These are phyloP conservation scores for Apomyelois bistriatella DNA, from an alignment of 2,888 invertebrate species.

Conservation along the genomic window DNA sequence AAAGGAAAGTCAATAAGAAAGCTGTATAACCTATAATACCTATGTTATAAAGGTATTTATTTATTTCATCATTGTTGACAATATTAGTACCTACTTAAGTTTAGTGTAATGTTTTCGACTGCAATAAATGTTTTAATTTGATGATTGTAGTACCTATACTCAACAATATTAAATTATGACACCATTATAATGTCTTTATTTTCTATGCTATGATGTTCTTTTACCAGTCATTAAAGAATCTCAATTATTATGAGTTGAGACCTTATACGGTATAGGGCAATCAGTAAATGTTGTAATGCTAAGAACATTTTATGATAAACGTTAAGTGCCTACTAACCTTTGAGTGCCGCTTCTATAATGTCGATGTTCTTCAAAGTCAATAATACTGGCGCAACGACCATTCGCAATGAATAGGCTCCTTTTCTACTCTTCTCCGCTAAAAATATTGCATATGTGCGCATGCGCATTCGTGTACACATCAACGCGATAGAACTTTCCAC, in stretches of 20 bases:
- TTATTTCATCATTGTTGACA: too few relatives aligned
- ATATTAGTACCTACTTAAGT: too few relatives aligned
- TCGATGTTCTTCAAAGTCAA: constrained; percentile 57
- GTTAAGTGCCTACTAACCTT: constrained; percentile 47
- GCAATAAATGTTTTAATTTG: too few relatives aligned
- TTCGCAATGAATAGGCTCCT: constrained; percentile 37
- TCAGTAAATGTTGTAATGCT: not conserved
- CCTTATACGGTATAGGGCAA: not conserved
- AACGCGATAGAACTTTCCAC: constrained; percentile 44
- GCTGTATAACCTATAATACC: too few relatives aligned
- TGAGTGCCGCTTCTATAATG: constrained; percentile 60
- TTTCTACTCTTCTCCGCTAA: constrained; percentile 46
- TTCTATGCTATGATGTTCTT: not conserved
- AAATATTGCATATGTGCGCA: constrained; percentile 63
- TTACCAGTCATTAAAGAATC: not conserved
- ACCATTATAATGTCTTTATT: too few relatives aligned
- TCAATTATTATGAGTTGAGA: not conserved
- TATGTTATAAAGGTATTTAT: too few relatives aligned
- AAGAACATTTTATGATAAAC: not conserved
- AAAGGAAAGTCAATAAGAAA: too few relatives aligned
- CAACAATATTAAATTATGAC: too few relatives aligned
- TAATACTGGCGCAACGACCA: constrained; percentile 59
- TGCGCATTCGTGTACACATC: constrained; percentile 48
- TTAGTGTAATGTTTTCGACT: too few relatives aligned
- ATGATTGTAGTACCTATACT: too few relatives aligned